These are phyloP conservation scores for Sanderia malayensis DNA, from an alignment of 30 jellyfish, hydroid and myxozoan genomes.

Conservation along the genomic window DNA sequence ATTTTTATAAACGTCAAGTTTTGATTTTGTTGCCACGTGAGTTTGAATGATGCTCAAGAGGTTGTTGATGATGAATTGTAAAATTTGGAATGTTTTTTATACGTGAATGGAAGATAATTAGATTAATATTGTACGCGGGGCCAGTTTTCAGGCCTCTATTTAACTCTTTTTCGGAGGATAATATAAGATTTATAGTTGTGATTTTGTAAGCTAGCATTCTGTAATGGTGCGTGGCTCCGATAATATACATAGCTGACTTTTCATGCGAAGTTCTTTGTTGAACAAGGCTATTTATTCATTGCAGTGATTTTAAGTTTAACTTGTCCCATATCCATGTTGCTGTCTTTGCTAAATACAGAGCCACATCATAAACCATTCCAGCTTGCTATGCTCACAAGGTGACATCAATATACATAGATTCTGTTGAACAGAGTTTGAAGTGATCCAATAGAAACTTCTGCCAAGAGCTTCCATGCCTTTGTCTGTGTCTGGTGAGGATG, in stretches of 20 bases:
- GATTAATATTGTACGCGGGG: background rate
- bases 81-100: slow-evolving; percentile 59
- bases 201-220: background rate
- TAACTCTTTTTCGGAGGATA: background rate
- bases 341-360: background rate
- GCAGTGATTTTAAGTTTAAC: background rate
- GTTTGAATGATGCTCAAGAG: slow-evolving; percentile 30
- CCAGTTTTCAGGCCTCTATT: background rate
- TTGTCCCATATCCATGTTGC: background rate
- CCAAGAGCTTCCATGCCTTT: too few species aligned
- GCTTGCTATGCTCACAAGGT: too few species aligned
- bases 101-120: slow-evolving; percentile 46
- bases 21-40: slow-evolving; percentile 16
- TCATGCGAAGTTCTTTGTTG: background rate
- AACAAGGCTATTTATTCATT: background rate
- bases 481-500: too few species aligned
- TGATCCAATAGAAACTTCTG: too few species aligned
- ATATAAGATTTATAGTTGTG: background rate
- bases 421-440: too few species aligned
- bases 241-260: background rate
- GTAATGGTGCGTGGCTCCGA: background rate
- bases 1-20: background rate
- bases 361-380: background rate
- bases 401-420: too few species aligned
- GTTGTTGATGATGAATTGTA: slow-evolving; percentile 58